Evolutionary conservation across 2,888 invertebrate species (phyloP).

Genomic region (Agrochola litura): DNA sequence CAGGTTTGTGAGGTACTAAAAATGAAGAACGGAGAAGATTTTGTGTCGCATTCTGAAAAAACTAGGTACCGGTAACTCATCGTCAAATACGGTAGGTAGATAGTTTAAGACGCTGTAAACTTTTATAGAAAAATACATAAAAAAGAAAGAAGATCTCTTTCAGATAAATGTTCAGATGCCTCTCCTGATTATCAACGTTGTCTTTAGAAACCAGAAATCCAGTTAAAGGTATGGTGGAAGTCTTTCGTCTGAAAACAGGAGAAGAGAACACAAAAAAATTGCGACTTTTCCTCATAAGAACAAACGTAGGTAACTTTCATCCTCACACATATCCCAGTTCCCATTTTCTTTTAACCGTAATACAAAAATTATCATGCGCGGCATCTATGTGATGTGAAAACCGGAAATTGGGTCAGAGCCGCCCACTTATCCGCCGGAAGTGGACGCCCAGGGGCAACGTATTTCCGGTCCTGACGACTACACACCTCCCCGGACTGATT

Average conservation of each 20-base stretch:
- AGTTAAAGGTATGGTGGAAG: neutral
- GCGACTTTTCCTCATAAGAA: neutral
- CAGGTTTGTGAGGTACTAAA: slow-evolving; percentile 13
- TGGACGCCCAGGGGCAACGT: slow-evolving; percentile 84
- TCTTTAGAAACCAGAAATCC: neutral
- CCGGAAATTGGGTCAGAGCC: slow-evolving; percentile 88
- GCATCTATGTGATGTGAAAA: slow-evolving; percentile 85
- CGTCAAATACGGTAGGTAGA: neutral
- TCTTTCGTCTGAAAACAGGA: neutral
- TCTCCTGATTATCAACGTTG: neutral
- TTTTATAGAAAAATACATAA: neutral
- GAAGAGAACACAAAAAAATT: neutral
- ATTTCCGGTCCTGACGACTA: slow-evolving; percentile 85
- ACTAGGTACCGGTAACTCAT: neutral
- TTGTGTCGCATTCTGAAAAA: neutral
- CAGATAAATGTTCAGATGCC: neutral
- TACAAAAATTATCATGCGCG: slow-evolving; percentile 76
- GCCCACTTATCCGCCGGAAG: slow-evolving; percentile 85
- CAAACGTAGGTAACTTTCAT: neutral
- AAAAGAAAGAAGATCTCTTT: neutral
- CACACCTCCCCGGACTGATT: slow-evolving; percentile 79
- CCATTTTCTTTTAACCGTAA: slow-evolving; percentile 57
- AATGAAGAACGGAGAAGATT: neutral
- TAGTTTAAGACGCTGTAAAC: neutral
- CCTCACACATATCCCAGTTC: neutral